Evolutionary conservation across 2,797 vertebrate genomes (phyloP).

Genomic region (Lepus oiostolus): DNA sequence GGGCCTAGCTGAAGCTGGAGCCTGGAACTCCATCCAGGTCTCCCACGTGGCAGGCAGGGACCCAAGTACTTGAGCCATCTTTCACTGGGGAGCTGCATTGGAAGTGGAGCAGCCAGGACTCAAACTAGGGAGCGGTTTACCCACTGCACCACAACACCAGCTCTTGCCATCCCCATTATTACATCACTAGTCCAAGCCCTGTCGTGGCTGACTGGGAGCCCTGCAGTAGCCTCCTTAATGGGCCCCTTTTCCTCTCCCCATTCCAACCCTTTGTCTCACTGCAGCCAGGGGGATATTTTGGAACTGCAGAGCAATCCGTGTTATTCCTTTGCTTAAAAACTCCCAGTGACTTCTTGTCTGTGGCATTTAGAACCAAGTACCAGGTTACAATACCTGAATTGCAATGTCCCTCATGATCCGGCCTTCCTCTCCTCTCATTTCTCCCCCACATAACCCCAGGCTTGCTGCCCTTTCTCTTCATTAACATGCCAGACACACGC

Average conservation of each 20-base stretch:
- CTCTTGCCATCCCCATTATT: neutral
- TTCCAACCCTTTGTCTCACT: neutral
- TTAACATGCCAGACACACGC: neutral
- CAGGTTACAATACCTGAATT: neutral
- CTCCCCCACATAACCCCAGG: neutral
- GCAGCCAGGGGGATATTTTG: neutral
- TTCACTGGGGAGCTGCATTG: no score
- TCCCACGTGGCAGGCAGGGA: no score
- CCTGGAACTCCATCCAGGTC: no score
- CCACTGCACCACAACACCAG: no score
- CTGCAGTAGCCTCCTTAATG: neutral
- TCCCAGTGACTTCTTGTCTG: neutral
- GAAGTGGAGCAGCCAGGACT: no score
- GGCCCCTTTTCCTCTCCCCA: neutral
- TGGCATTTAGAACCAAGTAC: constrained; percentile 25
- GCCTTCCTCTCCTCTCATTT: neutral
- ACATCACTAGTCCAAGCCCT: neutral
- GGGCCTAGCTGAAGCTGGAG: no score
- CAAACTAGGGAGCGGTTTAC: no score
- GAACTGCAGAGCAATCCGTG: neutral
- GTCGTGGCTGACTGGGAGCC: fast-evolving
- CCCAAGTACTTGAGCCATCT: no score
- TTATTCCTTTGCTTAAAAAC: neutral
- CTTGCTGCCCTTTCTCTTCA: neutral
- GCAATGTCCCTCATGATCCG: neutral